phyloP scores from a whole-genome alignment of 2,797 vertebrate species.

The Rhincodon typus region DNA sequence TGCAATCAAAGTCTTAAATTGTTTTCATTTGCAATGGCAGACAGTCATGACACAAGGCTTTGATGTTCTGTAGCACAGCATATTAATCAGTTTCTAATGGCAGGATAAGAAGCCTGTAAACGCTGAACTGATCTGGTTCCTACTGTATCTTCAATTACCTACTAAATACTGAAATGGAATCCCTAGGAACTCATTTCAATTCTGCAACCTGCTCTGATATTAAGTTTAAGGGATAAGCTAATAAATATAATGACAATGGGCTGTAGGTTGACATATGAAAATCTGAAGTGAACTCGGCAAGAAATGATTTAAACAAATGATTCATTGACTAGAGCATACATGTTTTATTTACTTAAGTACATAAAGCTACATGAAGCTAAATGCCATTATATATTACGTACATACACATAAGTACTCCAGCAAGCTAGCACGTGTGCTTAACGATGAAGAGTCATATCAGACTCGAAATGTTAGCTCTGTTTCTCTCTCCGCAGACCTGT shows the following conservation, averaged over 20 bases:
- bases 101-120: background rate
- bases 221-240: background rate
- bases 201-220: background rate
- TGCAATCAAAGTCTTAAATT: background rate
- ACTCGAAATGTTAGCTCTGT: too few species aligned
- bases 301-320: background rate
- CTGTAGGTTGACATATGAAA: background rate
- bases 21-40: background rate
- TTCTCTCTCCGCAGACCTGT: too few species aligned
- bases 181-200: background rate
- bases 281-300: background rate
- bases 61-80: background rate
- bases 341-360: background rate
- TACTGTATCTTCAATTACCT: background rate
- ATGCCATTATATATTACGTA: background rate
- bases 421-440: background rate
- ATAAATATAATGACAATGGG: background rate
- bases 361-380: background rate
- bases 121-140: background rate
- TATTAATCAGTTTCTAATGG: background rate
- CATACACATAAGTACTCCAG: background rate
- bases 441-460: too few species aligned
- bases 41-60: background rate
- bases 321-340: background rate
- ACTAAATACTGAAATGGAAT: background rate